Evolutionary conservation across 2,113 vertebrate genomes (phyloP).

Genomic region (Hiodon alosoides): DNA sequence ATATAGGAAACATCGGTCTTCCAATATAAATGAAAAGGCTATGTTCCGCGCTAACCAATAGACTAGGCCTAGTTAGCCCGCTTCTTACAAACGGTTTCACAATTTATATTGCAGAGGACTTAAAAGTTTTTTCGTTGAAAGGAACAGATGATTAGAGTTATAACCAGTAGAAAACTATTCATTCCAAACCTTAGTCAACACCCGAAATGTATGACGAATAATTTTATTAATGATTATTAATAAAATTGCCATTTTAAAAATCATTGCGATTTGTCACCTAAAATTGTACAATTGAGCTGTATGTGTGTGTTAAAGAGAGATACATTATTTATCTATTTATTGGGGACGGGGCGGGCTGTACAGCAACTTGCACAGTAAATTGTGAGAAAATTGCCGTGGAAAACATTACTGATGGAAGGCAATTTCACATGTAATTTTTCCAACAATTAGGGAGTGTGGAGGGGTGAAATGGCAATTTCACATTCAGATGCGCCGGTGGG

Average conservation of each 20-base stretch:
- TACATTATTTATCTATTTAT: conserved; percentile 6
- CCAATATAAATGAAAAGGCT: too few species aligned
- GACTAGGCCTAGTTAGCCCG: too few species aligned
- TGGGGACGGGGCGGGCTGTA: conserved; percentile 53
- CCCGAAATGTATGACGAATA: too few species aligned
- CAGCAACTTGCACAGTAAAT: conserved; percentile 59
- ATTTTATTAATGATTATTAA: neutral
- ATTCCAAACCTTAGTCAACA: too few species aligned
- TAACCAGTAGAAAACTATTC: too few species aligned
- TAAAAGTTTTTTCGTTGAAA: too few species aligned
- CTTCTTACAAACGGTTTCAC: too few species aligned
- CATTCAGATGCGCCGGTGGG: conserved; percentile 69
- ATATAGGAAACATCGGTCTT: too few species aligned
- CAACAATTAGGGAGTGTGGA: conserved; percentile 90
- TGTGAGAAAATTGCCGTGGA: conserved; percentile 66
- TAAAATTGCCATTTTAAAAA: too few species aligned
- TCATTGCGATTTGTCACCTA: neutral
- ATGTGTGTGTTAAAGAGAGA: neutral
- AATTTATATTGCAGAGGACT: too few species aligned
- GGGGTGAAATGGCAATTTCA: conserved; percentile 94
- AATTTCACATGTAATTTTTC: conserved; percentile 94
- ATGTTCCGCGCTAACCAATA: too few species aligned
- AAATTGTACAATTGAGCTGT: neutral
- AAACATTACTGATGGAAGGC: conserved; percentile 76
- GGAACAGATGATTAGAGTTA: too few species aligned